Percentiles rank a stretch among this genome's conserved stretches.
Evolutionary conservation across 2,888 invertebrate species (phyloP).

Genomic region (Thyatira batis): DNA sequence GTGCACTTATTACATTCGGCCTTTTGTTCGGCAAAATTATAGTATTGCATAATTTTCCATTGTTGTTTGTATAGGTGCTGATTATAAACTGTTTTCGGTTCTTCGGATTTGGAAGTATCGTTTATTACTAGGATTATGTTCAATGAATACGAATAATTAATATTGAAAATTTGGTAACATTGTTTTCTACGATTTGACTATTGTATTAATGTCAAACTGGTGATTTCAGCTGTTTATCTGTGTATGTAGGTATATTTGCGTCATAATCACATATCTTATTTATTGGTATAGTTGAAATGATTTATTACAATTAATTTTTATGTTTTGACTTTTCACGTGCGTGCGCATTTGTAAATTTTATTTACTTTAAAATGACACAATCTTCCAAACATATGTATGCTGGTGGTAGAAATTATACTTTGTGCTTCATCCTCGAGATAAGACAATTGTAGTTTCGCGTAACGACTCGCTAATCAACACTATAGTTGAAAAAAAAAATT

Average conservation of each 20-base stretch:
- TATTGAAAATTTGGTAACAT: neutral
- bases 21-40: slow-evolving; percentile 69
- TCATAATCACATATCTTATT: neutral
- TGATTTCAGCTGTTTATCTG: neutral
- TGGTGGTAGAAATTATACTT: no score
- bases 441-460: no score
- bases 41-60: slow-evolving; percentile 56
- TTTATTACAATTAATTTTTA: no score
- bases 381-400: no score
- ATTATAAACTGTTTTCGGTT: slow-evolving; percentile 32
- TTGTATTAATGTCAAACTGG: neutral
- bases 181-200: neutral
- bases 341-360: no score
- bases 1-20: slow-evolving; percentile 53
- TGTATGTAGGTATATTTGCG: neutral
- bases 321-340: no score
- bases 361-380: no score
- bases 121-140: neutral
- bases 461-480: no score
- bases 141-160: neutral
- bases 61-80: slow-evolving; percentile 44
- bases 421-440: no score
- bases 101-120: neutral
- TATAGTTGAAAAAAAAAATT: no score
- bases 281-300: no score